phyloP scores from a whole-genome alignment of 1,140 invertebrate genomes.

The Augochlora pura region DNA sequence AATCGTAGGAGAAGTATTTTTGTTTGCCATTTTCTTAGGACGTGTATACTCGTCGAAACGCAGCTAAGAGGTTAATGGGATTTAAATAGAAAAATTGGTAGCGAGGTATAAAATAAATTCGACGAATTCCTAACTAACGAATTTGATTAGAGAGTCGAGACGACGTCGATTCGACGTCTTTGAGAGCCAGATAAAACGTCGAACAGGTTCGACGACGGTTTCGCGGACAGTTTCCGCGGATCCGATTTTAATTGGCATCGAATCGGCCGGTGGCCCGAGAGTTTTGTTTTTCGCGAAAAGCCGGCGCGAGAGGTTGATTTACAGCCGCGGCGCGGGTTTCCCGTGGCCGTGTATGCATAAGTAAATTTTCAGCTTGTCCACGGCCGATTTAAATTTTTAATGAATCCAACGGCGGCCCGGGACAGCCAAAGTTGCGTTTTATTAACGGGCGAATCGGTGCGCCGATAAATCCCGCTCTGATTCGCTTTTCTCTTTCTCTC shows the following conservation, averaged over 20 bases:
- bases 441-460: slow-evolving; percentile 22
- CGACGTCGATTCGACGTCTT: too few species aligned
- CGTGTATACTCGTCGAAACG: too few species aligned
- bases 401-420: not conserved
- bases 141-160: too few species aligned
- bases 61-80: too few species aligned
- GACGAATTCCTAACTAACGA: too few species aligned
- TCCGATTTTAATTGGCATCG: not conserved
- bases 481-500: too few species aligned
- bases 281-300: slow-evolving; percentile 1
- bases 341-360: not conserved
- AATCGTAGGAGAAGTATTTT: too few species aligned
- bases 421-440: slow-evolving; percentile 12
- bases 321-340: not conserved
- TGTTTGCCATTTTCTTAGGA: too few species aligned
- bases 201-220: not conserved
- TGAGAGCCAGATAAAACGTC: not conserved
- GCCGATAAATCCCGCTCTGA: slow-evolving; percentile 18
- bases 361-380: not conserved
- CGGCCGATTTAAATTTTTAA: slow-evolving; percentile 27
- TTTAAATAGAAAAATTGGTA: too few species aligned
- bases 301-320: not conserved
- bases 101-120: too few species aligned
- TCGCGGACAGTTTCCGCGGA: not conserved
- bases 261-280: too few species aligned